Base-by-base conservation (phyloP, 2,888 invertebrate genomes). In the Neoitamus cyanurus region DNA sequence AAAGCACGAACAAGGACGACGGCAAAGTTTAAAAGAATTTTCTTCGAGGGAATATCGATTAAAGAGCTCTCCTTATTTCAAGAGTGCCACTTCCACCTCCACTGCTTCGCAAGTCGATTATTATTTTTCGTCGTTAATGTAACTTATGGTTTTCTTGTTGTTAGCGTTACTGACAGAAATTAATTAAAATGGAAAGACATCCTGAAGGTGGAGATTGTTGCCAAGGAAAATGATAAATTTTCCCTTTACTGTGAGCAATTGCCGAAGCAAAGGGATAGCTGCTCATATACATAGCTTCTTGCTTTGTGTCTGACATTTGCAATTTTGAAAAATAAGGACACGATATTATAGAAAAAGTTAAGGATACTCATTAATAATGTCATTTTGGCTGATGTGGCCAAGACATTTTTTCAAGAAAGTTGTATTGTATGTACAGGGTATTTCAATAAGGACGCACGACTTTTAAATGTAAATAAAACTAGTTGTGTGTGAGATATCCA, bases 21-120 rank as follows among this genome's bases (percentile, higher is more conserved):
- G 42, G 42, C 15, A 75, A 37, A 75, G 75, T 75, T 75, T 42
- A 75, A 75, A 75, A 34, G 25, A 37, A 30, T 11, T 30, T 73
- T 28, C 75, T 75, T 42, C 42, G 42, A 31, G 25, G 34, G 25
- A 75, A 75, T 75, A 75, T 75, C 75, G 75, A 75, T 75, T 75
- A 75, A 75, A 75, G 42, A 20, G 34, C 28, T 42, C 25, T 58
- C 20, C 20, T 58, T 58, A 58, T 58, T 58, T 58, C 25, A 58
- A 7, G 58, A 58, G 58, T 25, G 58, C 58, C 58, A 42, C n/a
- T 58, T 58, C 75, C 42, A 75, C 25, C 37, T 37, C 37, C 30
- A 42, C 75, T 75, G n/a, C 75, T 75, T 13, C 42, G 42, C n/a
- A 28, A 75, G 75, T 75, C 75, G 75, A 75, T 75, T 75, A 75